These are phyloP conservation scores for Cryptocephalus primarius DNA, from an alignment of 2,888 invertebrate genomes.

Conservation along the genomic window DNA sequence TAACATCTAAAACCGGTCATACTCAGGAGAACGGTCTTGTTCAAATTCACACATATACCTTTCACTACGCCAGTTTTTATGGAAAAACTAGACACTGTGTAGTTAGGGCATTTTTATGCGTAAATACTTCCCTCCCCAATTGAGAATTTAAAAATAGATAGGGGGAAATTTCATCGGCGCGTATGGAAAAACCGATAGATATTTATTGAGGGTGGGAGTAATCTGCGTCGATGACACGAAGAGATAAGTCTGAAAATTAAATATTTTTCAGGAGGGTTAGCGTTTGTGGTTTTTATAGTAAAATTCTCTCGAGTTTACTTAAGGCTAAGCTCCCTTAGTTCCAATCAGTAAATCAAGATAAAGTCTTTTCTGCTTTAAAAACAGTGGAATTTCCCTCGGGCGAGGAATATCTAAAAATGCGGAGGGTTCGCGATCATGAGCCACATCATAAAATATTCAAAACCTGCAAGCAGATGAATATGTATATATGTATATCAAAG, in stretches of 20 bases:
- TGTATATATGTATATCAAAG: conserved; percentile 14
- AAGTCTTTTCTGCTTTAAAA: conserved; percentile 28
- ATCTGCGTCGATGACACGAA: no score
- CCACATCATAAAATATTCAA: conserved; percentile 14
- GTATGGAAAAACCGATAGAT: no score
- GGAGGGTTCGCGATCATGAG: conserved; percentile 9
- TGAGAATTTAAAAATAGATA: no score
- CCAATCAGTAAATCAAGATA: conserved; percentile 32
- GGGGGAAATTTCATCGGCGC: no score
- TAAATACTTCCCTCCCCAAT: no score
- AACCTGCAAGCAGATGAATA: conserved; percentile 16
- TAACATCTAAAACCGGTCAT: background rate
- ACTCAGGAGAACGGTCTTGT: background rate
- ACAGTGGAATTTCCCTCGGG: conserved; percentile 20
- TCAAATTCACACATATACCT: background rate
- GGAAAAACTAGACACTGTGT: no score
- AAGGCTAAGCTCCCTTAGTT: conserved; percentile 21
- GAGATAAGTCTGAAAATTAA: no score
- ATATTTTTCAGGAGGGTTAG: no score
- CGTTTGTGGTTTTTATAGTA: no score
- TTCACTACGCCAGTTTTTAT: background rate
- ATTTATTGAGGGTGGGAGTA: no score
- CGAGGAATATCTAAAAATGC: no score
- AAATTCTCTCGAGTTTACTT: conserved; percentile 12
- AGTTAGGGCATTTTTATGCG: no score